Evolutionary conservation across 1,140 invertebrate genomes (phyloP), one percentile per base, ranked within the genome.

Genomic region (Zaprionus lachaisei): DNA sequence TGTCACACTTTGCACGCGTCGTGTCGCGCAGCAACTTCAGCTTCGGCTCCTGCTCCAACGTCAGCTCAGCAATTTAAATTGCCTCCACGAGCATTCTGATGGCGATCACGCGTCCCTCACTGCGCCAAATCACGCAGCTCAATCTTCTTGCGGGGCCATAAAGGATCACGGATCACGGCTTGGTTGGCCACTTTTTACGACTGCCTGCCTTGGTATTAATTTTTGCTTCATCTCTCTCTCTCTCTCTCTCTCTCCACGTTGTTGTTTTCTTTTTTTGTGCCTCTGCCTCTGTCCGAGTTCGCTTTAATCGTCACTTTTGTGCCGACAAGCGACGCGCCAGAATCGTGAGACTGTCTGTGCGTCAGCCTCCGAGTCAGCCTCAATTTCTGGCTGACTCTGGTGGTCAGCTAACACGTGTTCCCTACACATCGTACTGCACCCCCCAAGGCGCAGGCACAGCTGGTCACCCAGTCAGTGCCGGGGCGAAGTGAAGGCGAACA

Each of bases 51-150:
- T 9, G 31, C 56, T 34, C 9, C 56, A 34, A 44, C 66, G 55
- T 54, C 65, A 62, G 82, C 69, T 86, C 83, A 87, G 78, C 84
- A 90, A 89, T 89, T 89, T 89, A 89, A 89, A 89, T 89, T 89
- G 84, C 84, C 84, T 89, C 72, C 84, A 89, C 84, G 72, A 89
- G 84, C 79, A 89, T 89, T 89, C 90, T 90, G 84, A 90, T 89
- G 84, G 84, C 81, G 85, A 89, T 89, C 84, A 89, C 84, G 84
- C 85, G 84, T 81, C 81, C 78, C 81, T 77, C 26, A 81, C 80
- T 80, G 72, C 79, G 41, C 41, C 41, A 47, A 89, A 89, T 90
- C 85, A 79, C 37, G 71, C 71, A 67, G 68, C 68, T 83, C 81
- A 89, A 87, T 87, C 83, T 63, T 73, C 75, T 64, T 68, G 64